phyloP scores from a whole-genome alignment of 2,888 invertebrate genomes.

The Aquatica leii region DNA sequence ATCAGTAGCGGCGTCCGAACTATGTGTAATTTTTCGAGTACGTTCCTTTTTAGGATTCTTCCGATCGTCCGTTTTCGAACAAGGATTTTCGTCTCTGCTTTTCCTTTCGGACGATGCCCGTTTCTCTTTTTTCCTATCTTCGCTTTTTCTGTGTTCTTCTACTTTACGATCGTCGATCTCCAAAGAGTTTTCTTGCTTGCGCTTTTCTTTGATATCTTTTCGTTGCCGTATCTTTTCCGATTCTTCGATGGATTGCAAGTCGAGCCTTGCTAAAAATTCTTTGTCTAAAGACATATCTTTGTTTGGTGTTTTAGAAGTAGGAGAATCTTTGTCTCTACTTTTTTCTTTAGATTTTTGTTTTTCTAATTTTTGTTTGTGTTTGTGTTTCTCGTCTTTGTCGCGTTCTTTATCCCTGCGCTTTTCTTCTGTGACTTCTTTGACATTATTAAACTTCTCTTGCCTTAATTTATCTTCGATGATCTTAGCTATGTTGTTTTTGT shows the following conservation, averaged over 20 bases:
- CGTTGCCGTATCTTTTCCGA: conserved; percentile 66
- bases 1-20: conserved; percentile 73
- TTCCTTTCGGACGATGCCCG: conserved; percentile 64
- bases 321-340: conserved; percentile 54
- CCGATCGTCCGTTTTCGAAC: conserved; percentile 43
- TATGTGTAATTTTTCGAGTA: conserved; percentile 58
- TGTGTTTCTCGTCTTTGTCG: conserved; percentile 50
- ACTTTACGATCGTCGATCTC: conserved; percentile 56
- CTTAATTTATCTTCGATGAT: conserved; percentile 68
- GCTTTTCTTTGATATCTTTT: conserved; percentile 67
- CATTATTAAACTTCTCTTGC: conserved; percentile 66
- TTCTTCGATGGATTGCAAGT: conserved; percentile 66
- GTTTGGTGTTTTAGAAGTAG: conserved; percentile 46
- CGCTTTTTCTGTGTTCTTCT: conserved; percentile 37
- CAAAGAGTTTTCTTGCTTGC: conserved; percentile 61
- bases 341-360: conserved; percentile 52
- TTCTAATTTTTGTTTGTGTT: conserved; percentile 49
- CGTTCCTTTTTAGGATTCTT: conserved; percentile 52
- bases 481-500: conserved; percentile 68
- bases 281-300: conserved; percentile 61
- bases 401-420: conserved; percentile 57
- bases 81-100: conserved; percentile 61
- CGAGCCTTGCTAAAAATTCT: conserved; percentile 67
- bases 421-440: conserved; percentile 61
- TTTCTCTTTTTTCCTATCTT: conserved; percentile 62